Percentiles rank a stretch among this genome's conserved stretches.
These are phyloP conservation scores for human (Homo sapiens) DNA, from an alignment of 2,113 vertebrate species.

Conservation along the genomic window DNA sequence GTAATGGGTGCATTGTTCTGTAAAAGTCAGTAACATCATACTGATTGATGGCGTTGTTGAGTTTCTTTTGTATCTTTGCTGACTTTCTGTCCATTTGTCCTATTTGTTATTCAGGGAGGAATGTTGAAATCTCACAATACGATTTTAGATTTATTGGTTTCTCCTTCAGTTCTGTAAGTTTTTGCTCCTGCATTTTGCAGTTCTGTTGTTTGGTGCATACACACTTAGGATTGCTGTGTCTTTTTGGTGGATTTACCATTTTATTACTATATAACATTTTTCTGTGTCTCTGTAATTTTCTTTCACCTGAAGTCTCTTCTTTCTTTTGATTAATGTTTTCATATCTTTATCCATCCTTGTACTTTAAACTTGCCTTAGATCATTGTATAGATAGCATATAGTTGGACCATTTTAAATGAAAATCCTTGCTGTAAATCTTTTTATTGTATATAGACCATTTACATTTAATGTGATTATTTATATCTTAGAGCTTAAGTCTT, in stretches of 20 bases:
- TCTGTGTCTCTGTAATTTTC: background rate
- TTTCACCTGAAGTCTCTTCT: background rate
- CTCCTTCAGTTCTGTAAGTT: background rate
- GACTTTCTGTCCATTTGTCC: background rate
- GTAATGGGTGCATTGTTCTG: background rate
- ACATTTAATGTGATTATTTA: background rate
- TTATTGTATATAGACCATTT: background rate
- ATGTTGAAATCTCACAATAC: background rate
- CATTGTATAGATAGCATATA: background rate
- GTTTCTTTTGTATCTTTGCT: background rate
- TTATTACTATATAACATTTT: background rate
- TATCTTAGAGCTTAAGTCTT: background rate
- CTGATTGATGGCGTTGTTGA: background rate
- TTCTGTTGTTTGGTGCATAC: background rate
- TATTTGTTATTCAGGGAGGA: background rate
- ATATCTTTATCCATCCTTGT: background rate
- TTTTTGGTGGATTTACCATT: background rate
- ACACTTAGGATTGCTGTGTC: background rate
- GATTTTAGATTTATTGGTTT: background rate
- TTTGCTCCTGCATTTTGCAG: background rate
- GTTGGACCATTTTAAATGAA: background rate
- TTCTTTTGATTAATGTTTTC: background rate
- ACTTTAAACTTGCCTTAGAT: background rate
- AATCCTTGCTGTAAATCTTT: background rate
- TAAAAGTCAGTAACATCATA: background rate